Evolutionary conservation across 2,113 vertebrate genomes (phyloP), one percentile per base, ranked within the genome.

Genomic region (Nanorana parkeri): DNA sequence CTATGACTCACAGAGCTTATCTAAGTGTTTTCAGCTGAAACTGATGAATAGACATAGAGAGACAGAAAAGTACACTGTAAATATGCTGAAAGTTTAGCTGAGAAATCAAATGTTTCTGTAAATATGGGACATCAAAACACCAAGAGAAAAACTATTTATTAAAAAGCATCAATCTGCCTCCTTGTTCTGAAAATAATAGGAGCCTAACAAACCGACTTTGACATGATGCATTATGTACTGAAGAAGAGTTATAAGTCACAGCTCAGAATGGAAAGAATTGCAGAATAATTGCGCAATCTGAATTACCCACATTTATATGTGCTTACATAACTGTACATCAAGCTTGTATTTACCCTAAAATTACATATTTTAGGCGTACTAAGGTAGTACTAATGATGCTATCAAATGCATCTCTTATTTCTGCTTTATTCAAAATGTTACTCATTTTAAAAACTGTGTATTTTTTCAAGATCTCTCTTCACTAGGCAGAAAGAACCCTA

Each of bases 101-200:
- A 11, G 23, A 63, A 63, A 63, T 24, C 5, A 63, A 23, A 63
- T 10, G 60, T 63, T 11, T 63, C 10, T 24, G 24, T 21, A 63
- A 15, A 63, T 21, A 63, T 15, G 60, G 21, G 13, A 24, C 21
- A 63, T 63, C 23, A 26, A 63, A 47, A 47, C 41, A 47, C 13
- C 41, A 47, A 47, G 41, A 11, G 60, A 63, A 63, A n/a, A 24
- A 1, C 23, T 13, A 23, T 24, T 21, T 24, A 63, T 63, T 63
- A 63, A 13, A 15, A 24, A 63, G 11, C 60, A 16, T 63, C 60
- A 63, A 63, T 63, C 24, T 63, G 60, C 21, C 60, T 63, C 11
- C 60, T 63, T 63, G 60, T 63, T 26, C 24, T 63, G 60, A 63
- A 63, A 26, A 63, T 63, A 63, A 63, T 63, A 63, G 60, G 21